Conservation (phyloP, 2,113 vertebrate genomes). For the Pollimyrus isidori region DNA sequence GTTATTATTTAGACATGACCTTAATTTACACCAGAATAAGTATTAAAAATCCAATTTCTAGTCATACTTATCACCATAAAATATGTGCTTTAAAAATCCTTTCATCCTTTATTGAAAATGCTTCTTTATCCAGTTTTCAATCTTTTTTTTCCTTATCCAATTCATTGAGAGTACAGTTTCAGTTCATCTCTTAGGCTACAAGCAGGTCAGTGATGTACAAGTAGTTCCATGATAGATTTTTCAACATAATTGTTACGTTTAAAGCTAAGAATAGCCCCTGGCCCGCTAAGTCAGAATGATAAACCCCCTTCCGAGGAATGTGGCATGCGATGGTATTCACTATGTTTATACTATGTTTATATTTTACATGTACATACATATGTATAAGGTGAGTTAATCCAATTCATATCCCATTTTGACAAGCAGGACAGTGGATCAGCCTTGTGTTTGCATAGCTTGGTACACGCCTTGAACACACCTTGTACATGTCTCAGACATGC, state of each 20-base stretch:
- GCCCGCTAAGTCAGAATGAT: neutral
- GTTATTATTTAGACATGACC: neutral
- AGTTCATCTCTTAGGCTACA: neutral
- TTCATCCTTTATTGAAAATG: neutral
- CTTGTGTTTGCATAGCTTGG: no score
- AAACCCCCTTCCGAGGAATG: neutral
- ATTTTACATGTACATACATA: neutral
- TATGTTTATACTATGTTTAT: neutral
- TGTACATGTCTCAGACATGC: neutral
- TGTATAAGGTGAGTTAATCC: neutral
- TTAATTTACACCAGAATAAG: neutral
- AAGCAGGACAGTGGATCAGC: neutral
- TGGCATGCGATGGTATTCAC: neutral
- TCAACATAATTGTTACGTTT: neutral
- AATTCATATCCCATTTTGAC: neutral
- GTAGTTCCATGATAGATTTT: neutral
- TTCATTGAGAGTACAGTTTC: neutral
- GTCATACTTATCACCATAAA: neutral
- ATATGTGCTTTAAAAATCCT: neutral
- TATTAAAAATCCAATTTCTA: neutral
- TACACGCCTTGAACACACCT: neutral
- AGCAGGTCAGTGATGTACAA: neutral
- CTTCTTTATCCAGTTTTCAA: neutral
- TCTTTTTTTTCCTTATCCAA: neutral
- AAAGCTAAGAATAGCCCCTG: neutral